Conservation (phyloP, 2,797 vertebrate species). For the Crenichthys baileyi region DNA sequence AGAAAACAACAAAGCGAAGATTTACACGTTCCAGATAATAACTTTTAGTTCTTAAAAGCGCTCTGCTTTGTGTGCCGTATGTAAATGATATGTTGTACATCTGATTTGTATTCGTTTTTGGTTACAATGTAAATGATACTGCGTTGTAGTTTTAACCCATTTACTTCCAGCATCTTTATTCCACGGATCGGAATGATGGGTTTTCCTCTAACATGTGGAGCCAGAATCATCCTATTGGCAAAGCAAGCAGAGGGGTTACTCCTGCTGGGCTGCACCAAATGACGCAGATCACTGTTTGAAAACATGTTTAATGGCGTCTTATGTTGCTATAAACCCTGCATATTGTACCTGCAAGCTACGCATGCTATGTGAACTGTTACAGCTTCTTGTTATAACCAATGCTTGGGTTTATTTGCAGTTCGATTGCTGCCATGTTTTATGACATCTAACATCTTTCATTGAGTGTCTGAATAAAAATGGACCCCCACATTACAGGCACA, state of each 20-base stretch:
- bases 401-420: too few species aligned
- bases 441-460: not conserved
- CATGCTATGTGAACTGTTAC: too few species aligned
- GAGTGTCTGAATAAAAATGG: too few species aligned
- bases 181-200: not conserved
- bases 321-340: not conserved
- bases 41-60: not conserved
- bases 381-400: not conserved
- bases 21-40: too few species aligned
- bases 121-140: not conserved
- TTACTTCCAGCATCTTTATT: not conserved
- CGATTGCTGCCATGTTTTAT: not conserved
- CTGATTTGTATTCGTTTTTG: constrained; percentile 10
- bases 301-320: not conserved
- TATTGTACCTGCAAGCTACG: not conserved
- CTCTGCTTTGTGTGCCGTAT: constrained; percentile 21
- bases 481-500: too few species aligned
- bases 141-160: not conserved
- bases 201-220: not conserved
- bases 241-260: too few species aligned
- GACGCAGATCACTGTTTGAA: not conserved
- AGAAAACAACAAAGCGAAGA: not conserved
- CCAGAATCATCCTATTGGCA: too few species aligned
- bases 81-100: constrained; percentile 40
- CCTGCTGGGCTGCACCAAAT: not conserved